phyloP scores from a whole-genome alignment of 2,888 invertebrate genomes.

The Agriopis leucophaearia region DNA sequence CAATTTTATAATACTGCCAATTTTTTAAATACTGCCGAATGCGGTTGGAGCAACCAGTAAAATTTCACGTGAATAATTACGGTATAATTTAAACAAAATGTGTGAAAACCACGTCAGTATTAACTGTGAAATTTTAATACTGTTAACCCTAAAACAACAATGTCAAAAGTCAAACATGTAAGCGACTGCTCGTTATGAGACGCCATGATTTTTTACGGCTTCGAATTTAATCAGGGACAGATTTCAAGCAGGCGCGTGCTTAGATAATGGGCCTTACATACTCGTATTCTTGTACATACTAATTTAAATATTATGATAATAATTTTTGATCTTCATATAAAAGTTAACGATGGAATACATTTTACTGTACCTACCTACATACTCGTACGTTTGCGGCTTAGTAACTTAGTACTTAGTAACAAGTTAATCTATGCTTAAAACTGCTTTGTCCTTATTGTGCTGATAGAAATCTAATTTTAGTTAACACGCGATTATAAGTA shows the following conservation, averaged over 20 bases:
- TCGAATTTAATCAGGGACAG: constrained; percentile 72
- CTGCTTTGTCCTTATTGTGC: no score
- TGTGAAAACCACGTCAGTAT: neutral
- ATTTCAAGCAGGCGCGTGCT: constrained; percentile 56
- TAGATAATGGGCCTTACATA: constrained; percentile 50
- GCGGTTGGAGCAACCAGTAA: no score
- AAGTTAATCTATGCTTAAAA: no score
- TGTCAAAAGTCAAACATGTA: constrained; percentile 31
- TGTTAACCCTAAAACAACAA: constrained; percentile 22
- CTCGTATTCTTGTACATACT: constrained; percentile 1
- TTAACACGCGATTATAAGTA: no score
- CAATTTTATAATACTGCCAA: no score
- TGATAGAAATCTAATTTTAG: no score
- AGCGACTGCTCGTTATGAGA: constrained; percentile 47
- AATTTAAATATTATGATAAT: neutral
- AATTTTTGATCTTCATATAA: neutral
- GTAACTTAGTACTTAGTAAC: no score
- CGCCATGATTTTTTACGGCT: constrained; percentile 72
- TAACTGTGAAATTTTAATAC: neutral
- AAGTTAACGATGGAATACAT: neutral
- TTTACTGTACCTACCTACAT: neutral
- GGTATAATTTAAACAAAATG: no score
- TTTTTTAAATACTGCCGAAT: no score
- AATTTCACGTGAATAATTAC: no score
- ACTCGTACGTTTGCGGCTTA: no score